These are phyloP conservation scores for Cyprinodon brontotheroides DNA, from an alignment of 2,113 vertebrate genomes.

Conservation along the genomic window DNA sequence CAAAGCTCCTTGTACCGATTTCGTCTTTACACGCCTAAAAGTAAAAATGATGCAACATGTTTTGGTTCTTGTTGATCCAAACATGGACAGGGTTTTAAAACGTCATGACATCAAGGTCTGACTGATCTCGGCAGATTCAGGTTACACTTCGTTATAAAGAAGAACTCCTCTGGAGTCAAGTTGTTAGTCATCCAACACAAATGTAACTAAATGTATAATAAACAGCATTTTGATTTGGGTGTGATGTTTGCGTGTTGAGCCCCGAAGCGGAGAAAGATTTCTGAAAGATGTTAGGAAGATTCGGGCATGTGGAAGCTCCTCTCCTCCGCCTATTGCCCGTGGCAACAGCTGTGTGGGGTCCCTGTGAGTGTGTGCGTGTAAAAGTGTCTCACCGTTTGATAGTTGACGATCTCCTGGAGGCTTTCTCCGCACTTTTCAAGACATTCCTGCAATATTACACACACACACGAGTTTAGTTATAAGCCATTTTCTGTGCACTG, in stretches of 20 bases:
- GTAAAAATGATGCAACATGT: neutral
- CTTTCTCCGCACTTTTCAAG: conserved; percentile 94
- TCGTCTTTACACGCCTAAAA: neutral
- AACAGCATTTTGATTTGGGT: conserved; percentile 38
- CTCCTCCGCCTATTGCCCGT: conserved; percentile 20
- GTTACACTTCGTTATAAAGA: conserved; percentile 39
- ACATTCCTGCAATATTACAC: conserved; percentile 82
- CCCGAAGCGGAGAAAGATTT: conserved; percentile 16
- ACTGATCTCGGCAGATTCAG: conserved; percentile 24
- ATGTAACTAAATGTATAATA: conserved; percentile 47
- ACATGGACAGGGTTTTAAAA: neutral
- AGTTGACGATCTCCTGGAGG: conserved; percentile 96
- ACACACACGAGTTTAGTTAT: conserved; percentile 1
- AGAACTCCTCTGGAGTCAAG: conserved; percentile 36
- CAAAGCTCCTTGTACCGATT: neutral
- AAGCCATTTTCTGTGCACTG: neutral
- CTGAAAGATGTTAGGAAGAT: conserved; percentile 48
- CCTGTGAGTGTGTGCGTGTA: conserved; percentile 25
- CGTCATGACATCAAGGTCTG: neutral
- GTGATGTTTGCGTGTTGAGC: conserved; percentile 11
- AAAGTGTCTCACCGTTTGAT: conserved; percentile 87
- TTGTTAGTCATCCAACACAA: conserved; percentile 27
- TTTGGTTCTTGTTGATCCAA: neutral
- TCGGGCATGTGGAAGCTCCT: conserved; percentile 25
- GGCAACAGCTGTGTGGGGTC: conserved; percentile 11